phyloP scores from a whole-genome alignment of 2,888 invertebrate genomes.

The Nephrotoma guestfalica region DNA sequence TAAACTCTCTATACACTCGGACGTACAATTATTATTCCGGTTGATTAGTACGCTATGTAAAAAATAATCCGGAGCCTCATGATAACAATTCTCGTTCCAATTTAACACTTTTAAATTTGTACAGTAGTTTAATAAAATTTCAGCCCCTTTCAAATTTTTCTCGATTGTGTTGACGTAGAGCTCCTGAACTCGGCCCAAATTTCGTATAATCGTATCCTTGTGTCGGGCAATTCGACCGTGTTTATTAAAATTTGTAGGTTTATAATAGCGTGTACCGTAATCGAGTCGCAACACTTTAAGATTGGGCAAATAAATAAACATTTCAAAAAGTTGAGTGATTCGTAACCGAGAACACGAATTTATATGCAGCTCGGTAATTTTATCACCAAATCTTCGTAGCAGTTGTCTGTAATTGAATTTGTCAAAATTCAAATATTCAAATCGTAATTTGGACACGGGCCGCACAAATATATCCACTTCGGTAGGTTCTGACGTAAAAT shows the following conservation, averaged over 20 bases:
- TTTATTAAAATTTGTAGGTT: neutral
- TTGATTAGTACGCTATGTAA: neutral
- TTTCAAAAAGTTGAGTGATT: neutral
- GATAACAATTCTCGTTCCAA: neutral
- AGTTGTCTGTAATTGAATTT: neutral
- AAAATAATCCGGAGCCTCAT: neutral
- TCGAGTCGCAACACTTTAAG: neutral
- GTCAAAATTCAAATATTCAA: neutral
- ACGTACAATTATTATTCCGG: neutral
- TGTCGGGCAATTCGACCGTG: neutral
- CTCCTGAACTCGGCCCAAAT: neutral
- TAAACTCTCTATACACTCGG: neutral
- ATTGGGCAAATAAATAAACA: neutral
- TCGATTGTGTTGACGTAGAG: neutral
- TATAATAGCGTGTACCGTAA: neutral
- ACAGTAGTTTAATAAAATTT: neutral
- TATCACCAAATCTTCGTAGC: neutral
- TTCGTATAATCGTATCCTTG: neutral
- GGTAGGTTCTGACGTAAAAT: neutral
- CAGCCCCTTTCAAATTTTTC: neutral
- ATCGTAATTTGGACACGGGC: neutral
- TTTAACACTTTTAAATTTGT: neutral
- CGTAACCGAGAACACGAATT: neutral
- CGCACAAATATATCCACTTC: neutral
- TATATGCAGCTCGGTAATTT: neutral